Conservation (phyloP, 2,113 vertebrate species). For the Paralichthys olivaceus region DNA sequence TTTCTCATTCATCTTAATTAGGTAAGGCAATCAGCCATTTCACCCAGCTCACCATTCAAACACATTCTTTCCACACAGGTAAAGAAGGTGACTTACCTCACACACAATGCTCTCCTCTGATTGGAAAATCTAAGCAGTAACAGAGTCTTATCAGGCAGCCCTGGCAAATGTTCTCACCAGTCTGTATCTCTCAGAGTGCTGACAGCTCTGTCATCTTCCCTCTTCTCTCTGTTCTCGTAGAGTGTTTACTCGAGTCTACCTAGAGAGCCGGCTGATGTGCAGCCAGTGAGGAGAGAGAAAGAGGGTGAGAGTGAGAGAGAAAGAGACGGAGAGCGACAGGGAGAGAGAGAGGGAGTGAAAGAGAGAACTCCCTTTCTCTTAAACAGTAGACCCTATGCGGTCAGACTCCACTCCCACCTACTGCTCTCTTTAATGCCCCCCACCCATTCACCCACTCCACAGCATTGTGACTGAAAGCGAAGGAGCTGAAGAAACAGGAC, state of each 20-base stretch:
- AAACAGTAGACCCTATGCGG: conserved; percentile 84
- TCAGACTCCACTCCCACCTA: conserved; percentile 84
- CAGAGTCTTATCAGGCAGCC: conserved; percentile 39
- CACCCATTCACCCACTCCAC: conserved; percentile 73
- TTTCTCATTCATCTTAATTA: conserved; percentile 26
- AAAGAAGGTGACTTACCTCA: conserved; percentile 73
- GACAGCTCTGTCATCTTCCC: conserved; percentile 81
- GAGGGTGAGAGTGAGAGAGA: conserved; percentile 22
- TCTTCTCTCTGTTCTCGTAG: conserved; percentile 62
- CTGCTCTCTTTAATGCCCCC: conserved; percentile 78
- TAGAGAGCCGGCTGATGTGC: conserved; percentile 71
- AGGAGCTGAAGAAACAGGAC: conserved; percentile 85
- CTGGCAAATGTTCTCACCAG: conserved; percentile 52
- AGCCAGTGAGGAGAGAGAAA: conserved; percentile 62
- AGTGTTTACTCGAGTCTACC: conserved; percentile 72
- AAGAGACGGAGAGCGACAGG: conserved; percentile 31
- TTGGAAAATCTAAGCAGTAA: conserved; percentile 32
- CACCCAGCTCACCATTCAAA: conserved; percentile 21
- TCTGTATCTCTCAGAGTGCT: conserved; percentile 71
- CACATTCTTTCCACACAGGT: conserved; percentile 51
- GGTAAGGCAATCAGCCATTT: conserved; percentile 15
- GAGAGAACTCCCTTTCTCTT: conserved; percentile 82
- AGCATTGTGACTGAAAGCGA: conserved; percentile 81
- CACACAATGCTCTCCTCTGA: conserved; percentile 43
- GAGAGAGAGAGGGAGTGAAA: conserved; percentile 64